Evolutionary conservation across 2,113 vertebrate genomes (phyloP).

Genomic region (Tyrannus savana): DNA sequence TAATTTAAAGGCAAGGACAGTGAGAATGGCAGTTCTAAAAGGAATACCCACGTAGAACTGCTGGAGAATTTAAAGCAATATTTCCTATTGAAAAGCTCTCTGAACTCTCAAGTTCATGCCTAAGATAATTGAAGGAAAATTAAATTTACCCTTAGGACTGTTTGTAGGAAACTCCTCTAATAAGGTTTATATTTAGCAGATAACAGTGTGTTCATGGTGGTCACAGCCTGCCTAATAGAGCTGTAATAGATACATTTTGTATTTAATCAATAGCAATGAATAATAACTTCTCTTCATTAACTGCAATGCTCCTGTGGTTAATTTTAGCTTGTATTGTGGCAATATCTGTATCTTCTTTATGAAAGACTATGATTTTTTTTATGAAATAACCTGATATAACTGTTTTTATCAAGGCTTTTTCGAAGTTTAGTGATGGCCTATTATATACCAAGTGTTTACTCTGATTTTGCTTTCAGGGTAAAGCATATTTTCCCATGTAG

Average conservation of each 20-base stretch:
- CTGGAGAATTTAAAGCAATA: background rate
- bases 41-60: background rate
- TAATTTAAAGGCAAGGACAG: background rate
- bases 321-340: background rate
- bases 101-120: background rate
- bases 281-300: constrained; percentile 50
- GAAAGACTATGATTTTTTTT: background rate
- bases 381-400: background rate
- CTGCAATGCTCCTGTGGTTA: background rate
- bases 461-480: background rate
- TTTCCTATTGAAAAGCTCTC: background rate
- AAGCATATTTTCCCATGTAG: background rate
- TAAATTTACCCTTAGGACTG: constrained; percentile 39
- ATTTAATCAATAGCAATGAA: constrained; percentile 53
- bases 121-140: constrained; percentile 53
- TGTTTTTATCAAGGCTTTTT: background rate
- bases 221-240: constrained; percentile 37
- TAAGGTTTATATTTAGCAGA: constrained; percentile 50
- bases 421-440: background rate
- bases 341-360: background rate
- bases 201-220: constrained; percentile 13
- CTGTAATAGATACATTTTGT: constrained; percentile 11
- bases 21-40: background rate
- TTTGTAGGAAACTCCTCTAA: constrained; percentile 34
- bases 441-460: background rate